These are phyloP conservation scores for Ophiodon elongatus DNA, from an alignment of 2,113 vertebrate genomes.

Conservation along the genomic window DNA sequence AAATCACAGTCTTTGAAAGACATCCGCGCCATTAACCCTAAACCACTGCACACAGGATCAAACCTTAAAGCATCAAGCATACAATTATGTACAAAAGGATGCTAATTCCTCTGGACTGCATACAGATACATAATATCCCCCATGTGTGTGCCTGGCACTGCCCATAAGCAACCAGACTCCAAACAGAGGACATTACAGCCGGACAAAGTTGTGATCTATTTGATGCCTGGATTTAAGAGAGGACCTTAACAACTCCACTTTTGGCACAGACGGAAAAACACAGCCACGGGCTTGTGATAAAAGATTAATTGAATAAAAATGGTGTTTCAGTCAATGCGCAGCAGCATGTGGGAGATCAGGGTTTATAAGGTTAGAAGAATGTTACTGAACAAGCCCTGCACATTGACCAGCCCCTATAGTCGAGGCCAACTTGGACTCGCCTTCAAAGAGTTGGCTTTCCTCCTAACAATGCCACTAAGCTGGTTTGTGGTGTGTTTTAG, in stretches of 20 bases:
- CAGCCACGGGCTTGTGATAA: slow-evolving; percentile 76
- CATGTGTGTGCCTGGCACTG: slow-evolving; percentile 61
- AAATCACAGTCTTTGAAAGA: slow-evolving; percentile 19
- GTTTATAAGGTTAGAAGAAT: slow-evolving; percentile 71
- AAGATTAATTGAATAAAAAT: slow-evolving; percentile 82
- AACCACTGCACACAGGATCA: slow-evolving; percentile 24
- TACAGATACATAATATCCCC: slow-evolving; percentile 61
- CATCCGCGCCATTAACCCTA: neutral
- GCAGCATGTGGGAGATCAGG: slow-evolving; percentile 58
- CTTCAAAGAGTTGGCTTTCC: slow-evolving; percentile 72
- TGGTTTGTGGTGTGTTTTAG: slow-evolving; percentile 22
- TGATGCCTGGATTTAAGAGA: slow-evolving; percentile 63
- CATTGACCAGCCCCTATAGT: slow-evolving; percentile 67
- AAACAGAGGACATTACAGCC: slow-evolving; percentile 57
- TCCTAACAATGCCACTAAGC: slow-evolving; percentile 56
- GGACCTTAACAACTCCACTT: slow-evolving; percentile 67
- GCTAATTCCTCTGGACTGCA: slow-evolving; percentile 73
- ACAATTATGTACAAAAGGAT: slow-evolving; percentile 64
- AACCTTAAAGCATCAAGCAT: slow-evolving; percentile 49
- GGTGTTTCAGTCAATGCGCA: slow-evolving; percentile 55
- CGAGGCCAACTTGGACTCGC: slow-evolving; percentile 69
- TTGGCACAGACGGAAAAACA: slow-evolving; percentile 66
- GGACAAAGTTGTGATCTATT: slow-evolving; percentile 52
- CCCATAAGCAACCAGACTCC: slow-evolving; percentile 57
- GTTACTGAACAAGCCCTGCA: slow-evolving; percentile 67